phyloP scores from a whole-genome alignment of 2,888 invertebrate species.

The Trichopria drosophilae region DNA sequence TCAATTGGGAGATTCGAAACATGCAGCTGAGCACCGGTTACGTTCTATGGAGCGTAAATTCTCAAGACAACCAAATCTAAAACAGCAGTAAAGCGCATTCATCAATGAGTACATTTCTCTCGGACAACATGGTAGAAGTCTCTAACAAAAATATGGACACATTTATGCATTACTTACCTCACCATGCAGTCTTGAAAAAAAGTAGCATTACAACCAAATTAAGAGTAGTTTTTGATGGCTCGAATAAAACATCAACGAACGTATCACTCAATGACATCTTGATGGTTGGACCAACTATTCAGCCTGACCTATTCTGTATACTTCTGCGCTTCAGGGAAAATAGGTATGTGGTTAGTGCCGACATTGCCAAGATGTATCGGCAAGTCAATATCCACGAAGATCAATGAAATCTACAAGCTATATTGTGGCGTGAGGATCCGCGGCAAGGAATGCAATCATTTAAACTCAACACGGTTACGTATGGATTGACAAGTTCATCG shows the following conservation, averaged over 20 bases:
- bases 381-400: constrained; percentile 15
- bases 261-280: not conserved
- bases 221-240: constrained; percentile 5
- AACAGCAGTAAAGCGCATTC: no score
- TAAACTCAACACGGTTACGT: constrained; percentile 22
- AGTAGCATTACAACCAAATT: not conserved
- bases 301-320: not conserved
- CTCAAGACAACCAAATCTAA: no score
- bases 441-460: constrained; percentile 9
- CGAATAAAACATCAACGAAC: not conserved
- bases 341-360: constrained; percentile 15
- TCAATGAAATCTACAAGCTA: constrained; percentile 34
- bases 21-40: no score
- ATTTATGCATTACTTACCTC: constrained; percentile 27
- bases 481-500: constrained; percentile 36
- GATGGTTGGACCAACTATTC: not conserved
- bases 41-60: no score
- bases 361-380: constrained; percentile 24
- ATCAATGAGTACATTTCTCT: no score
- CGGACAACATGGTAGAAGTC: no score
- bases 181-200: not conserved
- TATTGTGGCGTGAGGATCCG: constrained; percentile 35
- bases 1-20: no score
- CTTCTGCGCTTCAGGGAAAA: constrained; percentile 13
- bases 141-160: no score